Conservation (phyloP, 1,140 invertebrate genomes). For the Bacillus rossius region DNA sequence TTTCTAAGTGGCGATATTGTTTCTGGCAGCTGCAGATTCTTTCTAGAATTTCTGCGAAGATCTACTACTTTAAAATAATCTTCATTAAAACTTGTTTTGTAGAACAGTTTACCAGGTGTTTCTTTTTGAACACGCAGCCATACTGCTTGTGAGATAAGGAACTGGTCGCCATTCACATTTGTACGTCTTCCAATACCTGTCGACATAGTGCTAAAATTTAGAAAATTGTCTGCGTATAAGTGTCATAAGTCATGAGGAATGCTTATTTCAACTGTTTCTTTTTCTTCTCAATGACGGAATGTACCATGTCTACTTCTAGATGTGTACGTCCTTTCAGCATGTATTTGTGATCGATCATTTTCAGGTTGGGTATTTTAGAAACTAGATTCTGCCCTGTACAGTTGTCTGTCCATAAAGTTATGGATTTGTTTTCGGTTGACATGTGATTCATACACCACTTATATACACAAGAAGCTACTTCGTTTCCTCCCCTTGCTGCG, state of each 20-base stretch:
- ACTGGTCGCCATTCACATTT: too few relatives aligned
- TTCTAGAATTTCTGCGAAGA: too few relatives aligned
- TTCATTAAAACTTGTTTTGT: too few relatives aligned
- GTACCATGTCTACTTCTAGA: constrained; percentile 11
- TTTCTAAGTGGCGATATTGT: too few relatives aligned
- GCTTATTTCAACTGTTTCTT: constrained; percentile 11
- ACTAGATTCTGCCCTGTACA: constrained; percentile 13
- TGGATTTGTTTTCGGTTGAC: neutral
- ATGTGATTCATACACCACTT: constrained; percentile 8
- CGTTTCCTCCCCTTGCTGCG: constrained; percentile 7
- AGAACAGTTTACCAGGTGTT: too few relatives aligned
- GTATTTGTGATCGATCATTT: constrained; percentile 9
- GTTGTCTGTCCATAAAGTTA: constrained; percentile 9
- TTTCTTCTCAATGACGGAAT: constrained; percentile 10
- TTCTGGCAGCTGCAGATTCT: too few relatives aligned
- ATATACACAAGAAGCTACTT: constrained; percentile 10
- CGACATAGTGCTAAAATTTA: constrained; percentile 6
- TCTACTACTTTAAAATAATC: too few relatives aligned
- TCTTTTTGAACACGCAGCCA: too few relatives aligned
- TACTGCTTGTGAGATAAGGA: too few relatives aligned
- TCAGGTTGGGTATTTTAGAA: constrained; percentile 1
- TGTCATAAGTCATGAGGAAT: constrained; percentile 8
- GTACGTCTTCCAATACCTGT: too few relatives aligned
- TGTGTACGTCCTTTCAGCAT: constrained; percentile 9
- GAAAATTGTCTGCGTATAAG: constrained; percentile 7